Base-by-base conservation (phyloP, 2,888 invertebrate species). In the Ophonus ardosiacus region DNA sequence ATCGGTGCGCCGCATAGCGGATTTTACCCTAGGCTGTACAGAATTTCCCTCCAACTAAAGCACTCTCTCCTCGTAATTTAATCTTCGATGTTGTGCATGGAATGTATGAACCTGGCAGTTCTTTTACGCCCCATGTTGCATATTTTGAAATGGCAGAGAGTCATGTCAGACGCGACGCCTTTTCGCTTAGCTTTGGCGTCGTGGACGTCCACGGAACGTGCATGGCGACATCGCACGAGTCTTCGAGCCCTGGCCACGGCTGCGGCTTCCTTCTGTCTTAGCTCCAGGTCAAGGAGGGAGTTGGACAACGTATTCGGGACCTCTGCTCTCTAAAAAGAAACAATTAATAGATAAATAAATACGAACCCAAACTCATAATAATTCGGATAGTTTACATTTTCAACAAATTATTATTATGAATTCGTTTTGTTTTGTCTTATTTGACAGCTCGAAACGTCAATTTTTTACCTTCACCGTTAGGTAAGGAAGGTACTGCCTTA, bases 71-170 rank as follows among this genome's bases (percentile, higher is more conserved):
- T 51, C 7, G 3, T 10, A 2, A 13, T 51, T 4, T 74, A 74
- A 2, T 10, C 21, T 0, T 74, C 71, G 21, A 74, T 15, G 61
- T 7, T 38, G 80, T 84, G 86, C 85, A 81, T 78, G 80, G 10
- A 68, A 59, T 57, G 65, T 63, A 84, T 84, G 7, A 57, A 86
- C 78, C 86, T 86, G 18, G 90, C 89, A 86, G 90, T 92, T 88
- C 94, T 92, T 89, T 94, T 94, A 83, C 94, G 93, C 13, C 95
- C 94, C 93, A 95, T 94, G 89, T 94, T 94, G 91, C 95, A 95
- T 86, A 95, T 94, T 91, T 95, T 95, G 90, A 95, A 94, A 88
- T 94, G 94, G 90, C 95, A 95, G 81, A 94, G 92, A 43, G 93
- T 92, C 93, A 94, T 93, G 90, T 94, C 94, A 94, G 92, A 80